Percentiles rank a stretch among this genome's conserved stretches.
Conservation (phyloP, 2,797 vertebrate species). For the Trematomus bernacchii region DNA sequence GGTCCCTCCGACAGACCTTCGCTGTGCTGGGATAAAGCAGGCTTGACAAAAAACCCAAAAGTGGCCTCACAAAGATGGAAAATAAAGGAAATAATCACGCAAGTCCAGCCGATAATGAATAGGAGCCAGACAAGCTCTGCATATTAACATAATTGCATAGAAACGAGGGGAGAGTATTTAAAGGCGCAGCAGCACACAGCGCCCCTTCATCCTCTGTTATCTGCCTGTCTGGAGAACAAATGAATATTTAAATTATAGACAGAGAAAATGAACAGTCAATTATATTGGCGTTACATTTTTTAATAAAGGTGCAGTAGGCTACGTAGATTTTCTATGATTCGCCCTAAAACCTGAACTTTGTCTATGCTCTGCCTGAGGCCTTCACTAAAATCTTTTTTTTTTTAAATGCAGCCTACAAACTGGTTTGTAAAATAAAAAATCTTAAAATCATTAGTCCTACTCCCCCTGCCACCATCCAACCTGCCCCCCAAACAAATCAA, state of each 20-base stretch:
- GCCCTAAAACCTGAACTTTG: neutral
- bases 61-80: constrained; percentile 61
- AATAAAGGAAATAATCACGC: constrained; percentile 84
- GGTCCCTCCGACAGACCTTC: constrained; percentile 4
- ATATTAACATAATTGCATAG: constrained; percentile 91
- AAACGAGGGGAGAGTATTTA: constrained; percentile 83
- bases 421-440: neutral
- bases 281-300: neutral
- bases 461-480: too few species aligned
- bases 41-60: constrained; percentile 11
- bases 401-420: neutral
- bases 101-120: constrained; percentile 84
- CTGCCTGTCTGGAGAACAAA: neutral
- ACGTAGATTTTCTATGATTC: neutral
- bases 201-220: constrained; percentile 8
- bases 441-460: neutral
- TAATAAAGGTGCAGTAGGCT: neutral
- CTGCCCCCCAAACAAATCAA: neutral
- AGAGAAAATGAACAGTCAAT: neutral
- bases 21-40: constrained; percentile 25
- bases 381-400: neutral
- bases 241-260: neutral
- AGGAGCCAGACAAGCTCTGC: constrained; percentile 82
- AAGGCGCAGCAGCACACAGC: constrained; percentile 81
- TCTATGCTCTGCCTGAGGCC: neutral